A percentile compares a stretch with the other conserved stretches of the same genome.
These are phyloP conservation scores for Noctua comes DNA, from an alignment of 2,888 invertebrate species.

Conservation along the genomic window DNA sequence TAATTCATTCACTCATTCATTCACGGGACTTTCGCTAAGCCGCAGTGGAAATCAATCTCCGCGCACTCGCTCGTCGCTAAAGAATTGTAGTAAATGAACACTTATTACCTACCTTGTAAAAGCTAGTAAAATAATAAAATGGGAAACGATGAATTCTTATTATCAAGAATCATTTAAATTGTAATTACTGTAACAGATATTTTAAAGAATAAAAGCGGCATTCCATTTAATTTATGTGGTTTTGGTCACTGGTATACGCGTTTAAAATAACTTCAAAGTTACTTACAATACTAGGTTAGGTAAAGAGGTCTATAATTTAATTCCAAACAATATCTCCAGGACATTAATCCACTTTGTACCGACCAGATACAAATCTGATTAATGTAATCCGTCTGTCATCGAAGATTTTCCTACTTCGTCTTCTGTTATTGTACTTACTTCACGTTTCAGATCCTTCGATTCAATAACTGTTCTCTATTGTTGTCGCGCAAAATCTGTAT, in stretches of 20 bases:
- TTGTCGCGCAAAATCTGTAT: neutral
- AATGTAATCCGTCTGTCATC: constrained; percentile 4
- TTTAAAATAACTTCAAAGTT: too few species aligned
- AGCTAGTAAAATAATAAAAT: neutral
- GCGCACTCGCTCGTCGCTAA: constrained; percentile 19
- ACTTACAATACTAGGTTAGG: too few species aligned
- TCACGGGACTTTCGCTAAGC: constrained; percentile 53
- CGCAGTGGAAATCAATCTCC: constrained; percentile 63
- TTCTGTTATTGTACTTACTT: neutral
- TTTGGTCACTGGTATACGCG: too few species aligned
- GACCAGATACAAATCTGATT: constrained; percentile 17
- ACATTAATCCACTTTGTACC: constrained; percentile 1
- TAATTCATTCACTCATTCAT: constrained; percentile 52
- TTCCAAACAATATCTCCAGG: constrained; percentile 12
- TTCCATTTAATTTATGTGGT: neutral
- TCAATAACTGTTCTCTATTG: constrained; percentile 10
- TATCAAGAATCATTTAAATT: neutral
- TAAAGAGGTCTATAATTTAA: neutral
- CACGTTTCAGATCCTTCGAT: neutral
- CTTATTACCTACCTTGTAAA: neutral
- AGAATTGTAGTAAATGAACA: constrained; percentile 35
- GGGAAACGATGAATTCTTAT: neutral
- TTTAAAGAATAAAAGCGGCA: neutral
- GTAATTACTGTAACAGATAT: too few species aligned
- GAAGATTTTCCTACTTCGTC: neutral